Conservation (phyloP, 2,888 invertebrate genomes). For the Xestia c-nigrum region DNA sequence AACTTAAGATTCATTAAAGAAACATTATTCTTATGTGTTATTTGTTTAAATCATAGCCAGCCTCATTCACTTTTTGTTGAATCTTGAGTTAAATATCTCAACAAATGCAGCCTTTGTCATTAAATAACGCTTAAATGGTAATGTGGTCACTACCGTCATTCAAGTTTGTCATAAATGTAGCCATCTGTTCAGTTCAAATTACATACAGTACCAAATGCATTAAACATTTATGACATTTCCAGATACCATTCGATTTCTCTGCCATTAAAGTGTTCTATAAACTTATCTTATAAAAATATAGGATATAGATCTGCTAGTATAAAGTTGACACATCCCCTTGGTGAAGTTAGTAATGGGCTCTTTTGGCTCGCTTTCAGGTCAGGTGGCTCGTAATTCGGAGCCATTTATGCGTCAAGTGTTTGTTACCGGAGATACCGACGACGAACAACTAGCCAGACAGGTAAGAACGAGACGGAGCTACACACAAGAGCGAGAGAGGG, state of each 20-base stretch:
- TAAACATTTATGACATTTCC: slow-evolving; percentile 61
- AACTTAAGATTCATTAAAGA: slow-evolving; percentile 63
- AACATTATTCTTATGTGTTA: slow-evolving; percentile 20
- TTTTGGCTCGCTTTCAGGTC: slow-evolving; percentile 91
- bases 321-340: slow-evolving; percentile 58
- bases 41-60: slow-evolving; percentile 26
- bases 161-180: slow-evolving; percentile 59
- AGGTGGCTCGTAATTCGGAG: slow-evolving; percentile 98
- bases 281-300: slow-evolving; percentile 1
- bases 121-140: slow-evolving; percentile 68
- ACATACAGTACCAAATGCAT: slow-evolving; percentile 39
- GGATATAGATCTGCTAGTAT: slow-evolving; percentile 36
- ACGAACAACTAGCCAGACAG: slow-evolving; percentile 92
- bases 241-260: slow-evolving; percentile 40
- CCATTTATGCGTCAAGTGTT: slow-evolving; percentile 99
- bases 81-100: slow-evolving; percentile 61
- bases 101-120: slow-evolving; percentile 43
- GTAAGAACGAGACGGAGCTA: slow-evolving; percentile 84
- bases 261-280: slow-evolving; percentile 51
- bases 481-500: slow-evolving; percentile 43
- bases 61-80: slow-evolving; percentile 50
- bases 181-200: slow-evolving; percentile 45
- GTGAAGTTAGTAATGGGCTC: slow-evolving; percentile 79
- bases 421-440: slow-evolving; percentile 92
- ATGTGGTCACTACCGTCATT: slow-evolving; percentile 53